phyloP scores from a whole-genome alignment of 2,113 vertebrate genomes.

The Podocnemis expansa region DNA sequence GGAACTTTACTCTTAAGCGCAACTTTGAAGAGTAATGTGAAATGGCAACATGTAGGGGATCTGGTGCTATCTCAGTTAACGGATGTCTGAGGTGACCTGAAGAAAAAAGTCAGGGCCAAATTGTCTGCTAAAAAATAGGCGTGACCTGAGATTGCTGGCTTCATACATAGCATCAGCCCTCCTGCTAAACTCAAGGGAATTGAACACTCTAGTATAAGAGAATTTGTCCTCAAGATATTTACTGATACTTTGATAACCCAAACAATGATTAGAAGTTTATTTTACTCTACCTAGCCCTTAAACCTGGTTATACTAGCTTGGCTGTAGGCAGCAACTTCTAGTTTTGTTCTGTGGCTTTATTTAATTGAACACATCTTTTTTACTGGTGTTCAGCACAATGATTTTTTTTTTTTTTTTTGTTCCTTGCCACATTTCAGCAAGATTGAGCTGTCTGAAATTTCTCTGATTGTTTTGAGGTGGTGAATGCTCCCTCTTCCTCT shows the following conservation, averaged over 20 bases:
- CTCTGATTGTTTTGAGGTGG: not conserved
- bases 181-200: not conserved
- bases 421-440: not conserved
- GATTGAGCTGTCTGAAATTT: not conserved
- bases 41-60: not conserved
- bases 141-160: not conserved
- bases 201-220: not conserved
- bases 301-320: not conserved
- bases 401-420: not conserved
- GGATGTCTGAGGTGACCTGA: not conserved
- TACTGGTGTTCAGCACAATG: fast-evolving
- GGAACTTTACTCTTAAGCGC: not conserved
- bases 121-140: not conserved
- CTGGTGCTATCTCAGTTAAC: not conserved
- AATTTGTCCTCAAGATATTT: not conserved
- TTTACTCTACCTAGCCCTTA: not conserved
- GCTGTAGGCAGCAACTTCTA: not conserved
- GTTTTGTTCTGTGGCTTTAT: not conserved
- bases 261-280: not conserved
- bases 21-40: not conserved
- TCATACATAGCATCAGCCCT: not conserved
- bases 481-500: not conserved
- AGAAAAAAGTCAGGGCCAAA: not conserved
- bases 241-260: not conserved
- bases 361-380: not conserved